phyloP scores from a whole-genome alignment of 2,113 vertebrate species.

The Phaetusa simplex region DNA sequence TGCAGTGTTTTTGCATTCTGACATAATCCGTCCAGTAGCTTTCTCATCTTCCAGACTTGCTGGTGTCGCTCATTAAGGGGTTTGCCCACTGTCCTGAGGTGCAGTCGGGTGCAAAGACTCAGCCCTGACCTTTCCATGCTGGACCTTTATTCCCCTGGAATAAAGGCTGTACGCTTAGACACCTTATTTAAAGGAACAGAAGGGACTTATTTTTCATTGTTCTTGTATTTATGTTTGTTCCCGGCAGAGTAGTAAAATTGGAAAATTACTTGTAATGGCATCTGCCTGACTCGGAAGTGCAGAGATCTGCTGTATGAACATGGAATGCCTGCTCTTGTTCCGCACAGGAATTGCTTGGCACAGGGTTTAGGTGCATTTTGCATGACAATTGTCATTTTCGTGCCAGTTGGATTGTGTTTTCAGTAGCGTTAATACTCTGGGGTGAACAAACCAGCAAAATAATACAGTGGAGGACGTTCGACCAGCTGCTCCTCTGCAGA shows the following conservation, averaged over 20 bases:
- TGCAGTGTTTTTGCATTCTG: background rate
- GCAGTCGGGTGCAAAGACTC: background rate
- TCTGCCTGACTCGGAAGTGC: background rate
- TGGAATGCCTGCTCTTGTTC: background rate
- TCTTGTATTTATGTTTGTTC: background rate
- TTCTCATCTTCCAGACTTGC: background rate
- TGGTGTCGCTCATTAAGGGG: fast-evolving
- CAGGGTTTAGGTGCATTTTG: background rate
- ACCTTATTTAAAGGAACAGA: background rate
- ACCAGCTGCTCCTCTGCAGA: background rate
- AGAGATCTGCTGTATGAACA: fast-evolving
- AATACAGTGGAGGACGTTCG: fast-evolving
- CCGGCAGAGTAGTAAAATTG: too few species aligned
- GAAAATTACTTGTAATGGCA: background rate
- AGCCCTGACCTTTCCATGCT: fast-evolving
- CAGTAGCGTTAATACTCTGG: fast-evolving
- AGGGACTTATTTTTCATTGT: fast-evolving
- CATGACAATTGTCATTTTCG: background rate
- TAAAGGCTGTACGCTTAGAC: background rate
- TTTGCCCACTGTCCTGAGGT: fast-evolving
- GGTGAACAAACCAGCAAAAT: background rate
- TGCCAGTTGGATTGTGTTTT: background rate
- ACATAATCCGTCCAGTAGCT: background rate
- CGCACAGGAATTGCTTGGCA: too few species aligned
- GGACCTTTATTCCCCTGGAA: fast-evolving